Evolutionary conservation across 2,113 vertebrate species (phyloP).

Genomic region (Petrocephalus zakoni): DNA sequence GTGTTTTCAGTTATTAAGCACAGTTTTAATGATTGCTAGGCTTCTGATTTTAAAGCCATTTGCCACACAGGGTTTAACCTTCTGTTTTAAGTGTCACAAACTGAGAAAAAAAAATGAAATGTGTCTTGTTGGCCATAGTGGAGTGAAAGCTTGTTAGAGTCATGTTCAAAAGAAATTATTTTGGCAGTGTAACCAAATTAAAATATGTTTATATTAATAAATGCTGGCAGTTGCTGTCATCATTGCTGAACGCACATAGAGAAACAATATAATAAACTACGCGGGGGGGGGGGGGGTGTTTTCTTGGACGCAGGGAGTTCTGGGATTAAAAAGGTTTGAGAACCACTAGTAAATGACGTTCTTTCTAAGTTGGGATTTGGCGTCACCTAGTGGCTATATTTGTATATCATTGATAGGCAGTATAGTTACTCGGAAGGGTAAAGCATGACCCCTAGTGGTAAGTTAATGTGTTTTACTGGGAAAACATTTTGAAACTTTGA

Average conservation of each 20-base stretch:
- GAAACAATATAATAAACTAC: not conserved
- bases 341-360: not conserved
- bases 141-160: not conserved
- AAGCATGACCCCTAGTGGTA: constrained; percentile 1
- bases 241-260: not conserved
- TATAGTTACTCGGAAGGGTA: not conserved
- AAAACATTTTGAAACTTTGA: not conserved
- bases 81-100: not conserved
- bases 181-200: not conserved
- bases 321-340: not conserved
- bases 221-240: not conserved
- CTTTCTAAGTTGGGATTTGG: not conserved
- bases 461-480: not conserved
- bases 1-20: not conserved
- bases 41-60: not conserved
- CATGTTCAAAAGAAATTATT: not conserved
- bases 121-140: no score
- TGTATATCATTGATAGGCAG: not conserved
- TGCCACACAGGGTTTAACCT: not conserved
- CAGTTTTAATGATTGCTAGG: not conserved
- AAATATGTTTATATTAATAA: not conserved
- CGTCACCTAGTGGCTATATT: not conserved
- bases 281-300: not conserved
- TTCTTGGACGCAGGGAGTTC: not conserved
- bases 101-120: no score